These are phyloP conservation scores for Tachystola acroxantha DNA, from an alignment of 2,888 invertebrate genomes.

Conservation along the genomic window DNA sequence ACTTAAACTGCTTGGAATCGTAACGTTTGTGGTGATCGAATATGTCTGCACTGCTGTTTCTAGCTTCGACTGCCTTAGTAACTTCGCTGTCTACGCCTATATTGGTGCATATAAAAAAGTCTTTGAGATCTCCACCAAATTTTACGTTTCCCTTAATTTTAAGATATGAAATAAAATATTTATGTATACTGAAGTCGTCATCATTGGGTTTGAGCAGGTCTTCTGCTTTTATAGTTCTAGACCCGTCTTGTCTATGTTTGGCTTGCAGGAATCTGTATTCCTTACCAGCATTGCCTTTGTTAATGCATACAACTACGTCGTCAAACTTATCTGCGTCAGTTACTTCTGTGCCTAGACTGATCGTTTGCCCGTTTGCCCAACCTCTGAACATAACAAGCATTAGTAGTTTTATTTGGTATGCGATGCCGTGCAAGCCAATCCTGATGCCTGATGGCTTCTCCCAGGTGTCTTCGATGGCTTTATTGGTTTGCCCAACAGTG, in stretches of 20 bases:
- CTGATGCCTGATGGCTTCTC: not conserved
- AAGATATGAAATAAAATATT: not conserved
- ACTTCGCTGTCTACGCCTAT: not conserved
- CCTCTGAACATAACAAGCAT: conserved; percentile 1
- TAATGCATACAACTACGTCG: not conserved
- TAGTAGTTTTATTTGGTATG: not conserved
- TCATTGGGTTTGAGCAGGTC: not conserved
- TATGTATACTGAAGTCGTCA: not conserved
- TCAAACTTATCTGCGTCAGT: conserved; percentile 3
- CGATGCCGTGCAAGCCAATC: not conserved
- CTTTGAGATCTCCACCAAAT: not conserved
- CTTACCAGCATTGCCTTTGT: not conserved
- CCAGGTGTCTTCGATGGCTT: too few species aligned
- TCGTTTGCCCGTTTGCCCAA: not conserved
- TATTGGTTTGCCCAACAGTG: too few species aligned
- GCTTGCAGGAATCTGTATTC: conserved; percentile 1
- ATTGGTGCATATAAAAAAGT: not conserved
- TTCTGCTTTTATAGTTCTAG: not conserved
- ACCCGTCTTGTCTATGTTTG: not conserved
- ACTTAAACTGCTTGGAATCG: not conserved
- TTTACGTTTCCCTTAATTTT: not conserved
- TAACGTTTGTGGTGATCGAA: not conserved
- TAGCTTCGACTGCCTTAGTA: not conserved
- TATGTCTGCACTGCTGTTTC: not conserved
- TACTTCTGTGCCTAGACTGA: conserved; percentile 1